Evolutionary conservation across 1,140 invertebrate genomes (phyloP), one percentile per base, ranked within the genome.

Genomic region (Chironomus striatipennis): DNA sequence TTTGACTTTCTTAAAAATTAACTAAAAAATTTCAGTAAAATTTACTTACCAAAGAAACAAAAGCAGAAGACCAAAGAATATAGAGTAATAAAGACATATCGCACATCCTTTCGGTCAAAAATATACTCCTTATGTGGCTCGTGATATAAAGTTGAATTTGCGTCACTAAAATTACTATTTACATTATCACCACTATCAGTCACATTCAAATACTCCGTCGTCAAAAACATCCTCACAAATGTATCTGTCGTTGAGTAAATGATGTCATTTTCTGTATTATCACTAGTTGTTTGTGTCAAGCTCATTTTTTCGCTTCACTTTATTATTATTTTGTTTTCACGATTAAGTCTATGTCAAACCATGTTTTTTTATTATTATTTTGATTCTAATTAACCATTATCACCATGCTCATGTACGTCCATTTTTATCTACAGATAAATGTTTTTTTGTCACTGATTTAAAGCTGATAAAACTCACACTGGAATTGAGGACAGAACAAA

Each of bases 51-150:
- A 77, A 89, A 88, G 78, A 90, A 89, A 78, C 89, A 90, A 77
- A 85, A 87, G 79, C 87, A 86, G 79, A 90, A 90, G 6, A 90
- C 89, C 57, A 89, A 81, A 0, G 87, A 86, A 79, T 90, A 90
- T 17, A 90, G 80, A 3, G 84, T 86, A 77, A 89, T 87, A 82
- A 89, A 89, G 77, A 89, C 86, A 75, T 85, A 84, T 78, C 85
- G 83, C 42, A 90, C 84, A 77, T 89, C 87, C 17, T 83, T 84
- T 76, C 88, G 84, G 76, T 90, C 88, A 77, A 88, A 89, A 76
- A 89, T 88, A 76, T 88, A 89, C 42, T 88, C 86, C 73, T 87
- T 86, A 73, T 84, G 78, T 42, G 78, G 78, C 17, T 18, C 7
- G 2, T 70, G 8, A 34, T 34, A 34, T 15, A n/a, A 57, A 57